These are phyloP conservation scores for Andrena cerasifolii DNA, from an alignment of 1,140 invertebrate genomes.

Conservation along the genomic window DNA sequence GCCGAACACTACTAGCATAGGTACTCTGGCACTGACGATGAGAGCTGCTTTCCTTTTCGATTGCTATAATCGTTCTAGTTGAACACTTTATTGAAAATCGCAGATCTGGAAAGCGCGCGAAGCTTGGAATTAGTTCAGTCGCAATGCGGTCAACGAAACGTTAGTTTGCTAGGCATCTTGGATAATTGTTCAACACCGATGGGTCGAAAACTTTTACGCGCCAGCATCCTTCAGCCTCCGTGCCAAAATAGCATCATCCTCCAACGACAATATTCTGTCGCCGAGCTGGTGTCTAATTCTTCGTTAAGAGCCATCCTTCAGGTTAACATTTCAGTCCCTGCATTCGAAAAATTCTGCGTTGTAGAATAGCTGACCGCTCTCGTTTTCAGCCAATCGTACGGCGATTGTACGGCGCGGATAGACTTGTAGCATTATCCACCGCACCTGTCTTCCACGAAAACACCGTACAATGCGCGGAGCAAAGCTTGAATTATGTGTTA, in stretches of 20 bases:
- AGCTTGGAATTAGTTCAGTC: conserved; percentile 89
- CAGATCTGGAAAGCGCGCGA: conserved; percentile 87
- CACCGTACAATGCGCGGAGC: conserved; percentile 85
- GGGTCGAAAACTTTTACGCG: conserved; percentile 89
- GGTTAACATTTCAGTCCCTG: conserved; percentile 58
- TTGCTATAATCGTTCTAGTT: conserved; percentile 29
- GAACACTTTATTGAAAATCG: too few relatives aligned
- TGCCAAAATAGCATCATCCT: conserved; percentile 86
- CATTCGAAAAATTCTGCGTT: too few relatives aligned
- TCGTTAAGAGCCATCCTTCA: conserved; percentile 80
- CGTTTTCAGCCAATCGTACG: conserved; percentile 81
- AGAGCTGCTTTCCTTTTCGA: conserved; percentile 25
- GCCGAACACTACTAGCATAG: conserved; percentile 92
- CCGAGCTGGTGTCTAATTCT: conserved; percentile 87
- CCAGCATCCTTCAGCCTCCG: conserved; percentile 92
- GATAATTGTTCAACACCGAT: conserved; percentile 91
- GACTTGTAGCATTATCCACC: conserved; percentile 84
- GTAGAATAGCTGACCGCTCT: too few relatives aligned
- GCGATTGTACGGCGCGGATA: conserved; percentile 85
- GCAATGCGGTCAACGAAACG: conserved; percentile 75
- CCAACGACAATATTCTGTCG: conserved; percentile 87
- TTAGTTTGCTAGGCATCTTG: conserved; percentile 88
- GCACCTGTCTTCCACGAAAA: conserved; percentile 84
- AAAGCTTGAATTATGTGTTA: conserved; percentile 90
- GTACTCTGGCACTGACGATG: too few relatives aligned